Percentiles rank a stretch among this genome's conserved stretches.
These are phyloP conservation scores for Orbicella faveolata DNA, from an alignment of 64 coral and sea anemone species.

Conservation along the genomic window DNA sequence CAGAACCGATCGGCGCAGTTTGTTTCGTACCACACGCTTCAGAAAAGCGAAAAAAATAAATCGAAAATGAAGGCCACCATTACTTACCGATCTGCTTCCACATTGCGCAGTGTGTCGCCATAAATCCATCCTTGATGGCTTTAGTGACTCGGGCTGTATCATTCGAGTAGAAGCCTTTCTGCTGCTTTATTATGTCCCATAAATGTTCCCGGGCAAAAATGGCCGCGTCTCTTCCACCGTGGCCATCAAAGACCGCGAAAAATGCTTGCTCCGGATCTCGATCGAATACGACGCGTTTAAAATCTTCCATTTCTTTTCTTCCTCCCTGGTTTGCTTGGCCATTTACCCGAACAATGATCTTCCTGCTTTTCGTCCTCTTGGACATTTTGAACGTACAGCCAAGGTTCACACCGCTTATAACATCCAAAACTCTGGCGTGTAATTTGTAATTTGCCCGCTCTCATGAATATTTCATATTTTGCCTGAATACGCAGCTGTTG, in stretches of 20 bases:
- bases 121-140: conserved; percentile 89
- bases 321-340: conserved; percentile 92
- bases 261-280: conserved; percentile 70
- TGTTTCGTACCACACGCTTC: background rate
- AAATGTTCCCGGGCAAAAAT: conserved; percentile 76
- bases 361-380: conserved; percentile 44
- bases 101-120: conserved; percentile 85
- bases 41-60: background rate
- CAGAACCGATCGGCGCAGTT: background rate
- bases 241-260: conserved; percentile 92
- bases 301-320: conserved; percentile 91
- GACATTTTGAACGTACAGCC: conserved; percentile 1
- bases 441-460: conserved; percentile 51
- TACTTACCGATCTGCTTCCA: conserved; percentile 92
- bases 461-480: conserved; percentile 40
- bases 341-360: conserved; percentile 76
- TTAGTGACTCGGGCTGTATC: conserved; percentile 76
- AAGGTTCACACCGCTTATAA: background rate
- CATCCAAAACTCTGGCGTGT: background rate
- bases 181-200: conserved; percentile 88
- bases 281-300: conserved; percentile 79
- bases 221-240: conserved; percentile 88
- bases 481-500: conserved; percentile 8
- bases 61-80: background rate
- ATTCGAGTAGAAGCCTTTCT: conserved; percentile 86